Conservation (phyloP, 2,113 vertebrate species). For the Perca flavescens region DNA sequence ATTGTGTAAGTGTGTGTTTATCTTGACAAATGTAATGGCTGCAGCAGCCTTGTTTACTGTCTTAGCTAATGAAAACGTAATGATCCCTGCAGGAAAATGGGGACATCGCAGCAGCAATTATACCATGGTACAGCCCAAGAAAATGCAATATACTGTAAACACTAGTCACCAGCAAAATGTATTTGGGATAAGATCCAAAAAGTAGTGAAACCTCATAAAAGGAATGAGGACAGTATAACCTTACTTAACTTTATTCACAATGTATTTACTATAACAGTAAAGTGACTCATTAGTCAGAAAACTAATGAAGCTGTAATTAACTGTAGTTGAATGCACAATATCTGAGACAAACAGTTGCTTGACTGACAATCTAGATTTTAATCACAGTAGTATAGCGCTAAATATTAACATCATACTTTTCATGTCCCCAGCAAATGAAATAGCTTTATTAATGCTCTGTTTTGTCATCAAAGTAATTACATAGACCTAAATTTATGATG, state of each 20-base stretch:
- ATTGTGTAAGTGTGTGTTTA: constrained; percentile 15
- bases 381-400: constrained; percentile 1
- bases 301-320: constrained; percentile 48
- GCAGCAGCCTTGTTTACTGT: constrained; percentile 63
- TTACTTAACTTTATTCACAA: constrained; percentile 33
- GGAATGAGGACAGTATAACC: constrained; percentile 35
- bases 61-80: constrained; percentile 67
- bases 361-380: constrained; percentile 32
- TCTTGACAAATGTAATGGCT: constrained; percentile 55
- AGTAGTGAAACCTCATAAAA: constrained; percentile 13
- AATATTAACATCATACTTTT: constrained; percentile 29
- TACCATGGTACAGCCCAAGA: constrained; percentile 23
- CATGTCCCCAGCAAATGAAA: constrained; percentile 24
- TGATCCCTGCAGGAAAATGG: constrained; percentile 62
- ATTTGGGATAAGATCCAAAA: constrained; percentile 29
- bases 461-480: constrained; percentile 44
- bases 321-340: constrained; percentile 11
- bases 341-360: constrained; percentile 26
- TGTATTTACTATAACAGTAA: constrained; percentile 41
- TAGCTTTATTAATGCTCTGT: constrained; percentile 12
- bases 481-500: constrained; percentile 11
- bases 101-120: constrained; percentile 61
- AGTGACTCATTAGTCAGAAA: constrained; percentile 48
- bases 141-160: constrained; percentile 46
- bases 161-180: constrained; percentile 39